Conservation (phyloP, 1,140 invertebrate genomes). For the Magallana ariakensis region DNA sequence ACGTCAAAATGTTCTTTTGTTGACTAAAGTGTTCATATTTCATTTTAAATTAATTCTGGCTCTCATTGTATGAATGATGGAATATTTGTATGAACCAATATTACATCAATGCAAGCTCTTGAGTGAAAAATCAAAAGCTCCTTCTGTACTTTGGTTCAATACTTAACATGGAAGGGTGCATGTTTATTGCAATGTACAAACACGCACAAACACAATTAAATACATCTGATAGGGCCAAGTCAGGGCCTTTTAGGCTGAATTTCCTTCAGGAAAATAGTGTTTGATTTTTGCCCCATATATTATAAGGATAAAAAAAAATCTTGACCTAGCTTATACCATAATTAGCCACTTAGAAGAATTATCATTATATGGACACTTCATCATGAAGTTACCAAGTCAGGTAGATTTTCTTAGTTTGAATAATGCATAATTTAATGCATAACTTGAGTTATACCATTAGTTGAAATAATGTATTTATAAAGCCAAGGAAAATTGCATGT, state of each 20-base stretch:
- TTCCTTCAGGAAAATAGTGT: background rate
- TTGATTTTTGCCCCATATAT: too few relatives aligned
- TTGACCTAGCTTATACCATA: too few relatives aligned
- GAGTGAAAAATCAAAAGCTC: conserved; percentile 17
- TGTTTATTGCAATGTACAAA: conserved; percentile 18
- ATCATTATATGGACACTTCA: too few relatives aligned
- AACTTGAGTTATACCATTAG: too few relatives aligned
- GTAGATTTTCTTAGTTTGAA: too few relatives aligned
- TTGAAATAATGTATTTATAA: too few relatives aligned
- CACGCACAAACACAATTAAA: conserved; percentile 24
- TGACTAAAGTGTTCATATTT: conserved; percentile 31
- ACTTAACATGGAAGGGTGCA: background rate
- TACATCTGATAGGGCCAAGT: conserved; percentile 25
- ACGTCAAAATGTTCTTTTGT: conserved; percentile 29
- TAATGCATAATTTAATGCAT: too few relatives aligned
- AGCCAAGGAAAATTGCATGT: too few relatives aligned
- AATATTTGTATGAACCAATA: conserved; percentile 26
- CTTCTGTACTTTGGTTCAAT: background rate
- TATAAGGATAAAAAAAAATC: too few relatives aligned
- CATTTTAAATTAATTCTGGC: conserved; percentile 14
- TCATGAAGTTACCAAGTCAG: too few relatives aligned
- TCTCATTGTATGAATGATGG: background rate
- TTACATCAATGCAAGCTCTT: background rate
- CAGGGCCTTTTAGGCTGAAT: background rate
- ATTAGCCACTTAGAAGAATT: too few relatives aligned